Evolutionary conservation across 2,797 vertebrate genomes (phyloP).

Genomic region (Ptychadena robeensis): DNA sequence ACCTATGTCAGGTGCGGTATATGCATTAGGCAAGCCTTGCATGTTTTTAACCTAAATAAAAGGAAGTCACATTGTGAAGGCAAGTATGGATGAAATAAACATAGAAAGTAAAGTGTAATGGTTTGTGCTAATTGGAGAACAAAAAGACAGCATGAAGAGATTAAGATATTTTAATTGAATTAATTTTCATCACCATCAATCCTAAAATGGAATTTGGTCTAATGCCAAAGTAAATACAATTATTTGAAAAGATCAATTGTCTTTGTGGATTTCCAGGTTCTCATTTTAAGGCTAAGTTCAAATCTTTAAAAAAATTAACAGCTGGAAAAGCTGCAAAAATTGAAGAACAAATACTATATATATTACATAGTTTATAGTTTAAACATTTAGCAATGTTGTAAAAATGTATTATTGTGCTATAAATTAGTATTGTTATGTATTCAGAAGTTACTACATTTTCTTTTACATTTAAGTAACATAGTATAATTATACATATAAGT

Average conservation of each 20-base stretch:
- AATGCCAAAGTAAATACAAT: background rate
- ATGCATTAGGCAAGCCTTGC: background rate
- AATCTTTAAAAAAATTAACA: no score
- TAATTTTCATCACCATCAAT: background rate
- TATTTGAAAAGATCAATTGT: background rate
- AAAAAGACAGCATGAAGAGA: conserved; percentile 9
- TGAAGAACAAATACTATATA: no score
- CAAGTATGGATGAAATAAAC: background rate
- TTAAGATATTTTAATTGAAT: background rate
- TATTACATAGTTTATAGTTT: no score
- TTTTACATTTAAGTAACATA: no score
- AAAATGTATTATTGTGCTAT: no score
- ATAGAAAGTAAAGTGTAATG: background rate
- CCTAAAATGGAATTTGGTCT: background rate
- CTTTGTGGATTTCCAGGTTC: no score
- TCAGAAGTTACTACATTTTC: no score
- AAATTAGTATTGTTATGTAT: no score
- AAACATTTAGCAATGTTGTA: no score
- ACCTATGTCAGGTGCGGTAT: background rate
- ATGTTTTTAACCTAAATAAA: conserved; percentile 7
- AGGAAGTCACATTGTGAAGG: background rate
- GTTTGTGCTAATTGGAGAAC: background rate
- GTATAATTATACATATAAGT: no score
- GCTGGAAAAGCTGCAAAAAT: no score
- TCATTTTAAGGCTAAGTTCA: no score